These are phyloP conservation scores for Dinoponera quadriceps DNA, from an alignment of 1,140 invertebrate genomes.

Conservation along the genomic window DNA sequence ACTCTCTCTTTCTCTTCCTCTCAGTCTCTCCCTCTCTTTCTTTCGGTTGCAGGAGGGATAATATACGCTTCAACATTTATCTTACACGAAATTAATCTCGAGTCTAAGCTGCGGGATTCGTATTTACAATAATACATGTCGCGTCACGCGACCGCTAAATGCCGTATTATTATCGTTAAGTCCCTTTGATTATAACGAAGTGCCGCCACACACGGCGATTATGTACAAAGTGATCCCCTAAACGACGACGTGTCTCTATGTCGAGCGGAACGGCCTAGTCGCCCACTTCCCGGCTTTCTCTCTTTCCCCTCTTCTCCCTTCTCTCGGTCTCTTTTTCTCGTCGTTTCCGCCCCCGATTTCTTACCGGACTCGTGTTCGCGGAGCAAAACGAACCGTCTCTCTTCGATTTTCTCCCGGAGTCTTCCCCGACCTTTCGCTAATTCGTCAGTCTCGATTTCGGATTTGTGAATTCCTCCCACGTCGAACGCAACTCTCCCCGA, in stretches of 20 bases:
- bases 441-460: too few relatives aligned
- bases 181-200: constrained; percentile 58
- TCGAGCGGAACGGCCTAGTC: constrained; percentile 15
- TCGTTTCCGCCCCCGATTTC: too few relatives aligned
- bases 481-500: too few relatives aligned
- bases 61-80: constrained; percentile 55
- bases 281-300: constrained; percentile 24
- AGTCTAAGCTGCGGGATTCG: constrained; percentile 28
- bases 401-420: too few relatives aligned
- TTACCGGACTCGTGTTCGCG: too few relatives aligned
- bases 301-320: not conserved
- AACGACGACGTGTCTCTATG: constrained; percentile 5
- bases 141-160: constrained; percentile 1
- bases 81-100: constrained; percentile 39
- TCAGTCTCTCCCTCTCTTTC: too few relatives aligned
- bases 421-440: too few relatives aligned
- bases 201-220: constrained; percentile 32
- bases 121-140: constrained; percentile 45
- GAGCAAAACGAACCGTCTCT: too few relatives aligned
- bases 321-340: too few relatives aligned
- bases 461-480: too few relatives aligned
- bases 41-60: constrained; percentile 15
- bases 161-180: constrained; percentile 30
- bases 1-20: too few relatives aligned
- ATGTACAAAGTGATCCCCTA: constrained; percentile 59